Evolutionary conservation across 2,888 invertebrate species (phyloP).

Genomic region (Hylaea fasciaria): DNA sequence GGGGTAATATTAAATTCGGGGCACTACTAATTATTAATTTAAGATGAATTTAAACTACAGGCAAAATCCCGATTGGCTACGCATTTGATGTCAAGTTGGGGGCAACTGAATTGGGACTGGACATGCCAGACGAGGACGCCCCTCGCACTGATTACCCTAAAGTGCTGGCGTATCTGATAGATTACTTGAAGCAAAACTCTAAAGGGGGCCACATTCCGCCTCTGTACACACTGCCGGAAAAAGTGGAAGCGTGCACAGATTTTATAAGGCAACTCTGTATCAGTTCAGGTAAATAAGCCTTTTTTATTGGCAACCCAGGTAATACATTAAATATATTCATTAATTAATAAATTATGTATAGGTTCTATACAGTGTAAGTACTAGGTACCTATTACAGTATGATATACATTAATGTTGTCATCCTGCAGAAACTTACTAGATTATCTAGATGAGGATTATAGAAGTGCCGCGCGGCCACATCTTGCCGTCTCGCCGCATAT

Average conservation of each 20-base stretch:
- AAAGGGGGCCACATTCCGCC: slow-evolving; percentile 51
- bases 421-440: no score
- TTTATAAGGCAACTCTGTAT: slow-evolving; percentile 68
- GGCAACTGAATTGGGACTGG: slow-evolving; percentile 57
- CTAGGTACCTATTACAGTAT: no score
- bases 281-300: slow-evolving; percentile 53
- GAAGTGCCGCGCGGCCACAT: no score
- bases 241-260: slow-evolving; percentile 56
- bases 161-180: slow-evolving; percentile 65
- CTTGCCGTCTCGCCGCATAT: no score
- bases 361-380: no score
- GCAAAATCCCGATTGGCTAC: slow-evolving; percentile 68
- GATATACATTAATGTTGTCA: no score
- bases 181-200: slow-evolving; percentile 55
- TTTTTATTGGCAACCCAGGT: not conserved
- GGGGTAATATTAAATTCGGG: no score
- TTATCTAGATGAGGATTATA: no score
- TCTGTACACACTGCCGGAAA: slow-evolving; percentile 70
- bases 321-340: no score
- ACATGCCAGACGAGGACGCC: slow-evolving; percentile 59
- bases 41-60: no score
- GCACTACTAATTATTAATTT: no score
- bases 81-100: slow-evolving; percentile 65
- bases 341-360: no score
- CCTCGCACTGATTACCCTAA: slow-evolving; percentile 55